These are phyloP conservation scores for Pinctada fucata DNA, from an alignment of 2,888 invertebrate species.

Conservation along the genomic window DNA sequence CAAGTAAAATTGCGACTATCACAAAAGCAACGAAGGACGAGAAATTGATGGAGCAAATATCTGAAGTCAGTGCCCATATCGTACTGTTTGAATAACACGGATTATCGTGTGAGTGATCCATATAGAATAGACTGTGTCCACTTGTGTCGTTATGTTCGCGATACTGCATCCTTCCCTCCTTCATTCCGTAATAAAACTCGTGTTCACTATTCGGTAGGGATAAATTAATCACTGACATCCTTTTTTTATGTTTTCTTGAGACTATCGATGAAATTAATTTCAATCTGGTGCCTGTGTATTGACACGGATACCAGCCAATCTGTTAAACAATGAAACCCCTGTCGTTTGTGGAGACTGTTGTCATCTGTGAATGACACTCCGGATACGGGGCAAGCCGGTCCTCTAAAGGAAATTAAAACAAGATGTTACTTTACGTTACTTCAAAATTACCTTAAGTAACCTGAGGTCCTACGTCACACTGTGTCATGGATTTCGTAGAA, in stretches of 20 bases:
- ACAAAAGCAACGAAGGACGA: constrained; percentile 59
- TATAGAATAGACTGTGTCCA: too few relatives aligned
- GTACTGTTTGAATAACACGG: constrained; percentile 22
- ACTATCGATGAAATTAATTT: neutral
- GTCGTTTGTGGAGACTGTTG: too few relatives aligned
- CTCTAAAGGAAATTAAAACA: too few relatives aligned
- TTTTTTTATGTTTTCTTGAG: neutral
- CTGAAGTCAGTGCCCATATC: constrained; percentile 58
- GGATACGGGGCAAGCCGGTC: too few relatives aligned
- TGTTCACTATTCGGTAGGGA: neutral
- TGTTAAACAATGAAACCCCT: too few relatives aligned
- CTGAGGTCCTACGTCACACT: too few relatives aligned
- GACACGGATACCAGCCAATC: too few relatives aligned
- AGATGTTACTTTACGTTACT: too few relatives aligned
- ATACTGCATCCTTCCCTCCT: neutral
- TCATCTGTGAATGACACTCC: too few relatives aligned
- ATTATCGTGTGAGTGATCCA: neutral
- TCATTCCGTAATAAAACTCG: neutral
- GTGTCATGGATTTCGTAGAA: too few relatives aligned
- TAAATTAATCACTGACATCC: neutral
- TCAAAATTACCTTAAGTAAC: too few relatives aligned
- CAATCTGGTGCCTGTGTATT: neutral
- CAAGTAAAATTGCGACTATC: constrained; percentile 66
- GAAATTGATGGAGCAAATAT: constrained; percentile 64
- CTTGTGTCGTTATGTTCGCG: neutral